phyloP scores from a whole-genome alignment of 2,797 vertebrate genomes.

The Hydrocynus forskahlii region DNA sequence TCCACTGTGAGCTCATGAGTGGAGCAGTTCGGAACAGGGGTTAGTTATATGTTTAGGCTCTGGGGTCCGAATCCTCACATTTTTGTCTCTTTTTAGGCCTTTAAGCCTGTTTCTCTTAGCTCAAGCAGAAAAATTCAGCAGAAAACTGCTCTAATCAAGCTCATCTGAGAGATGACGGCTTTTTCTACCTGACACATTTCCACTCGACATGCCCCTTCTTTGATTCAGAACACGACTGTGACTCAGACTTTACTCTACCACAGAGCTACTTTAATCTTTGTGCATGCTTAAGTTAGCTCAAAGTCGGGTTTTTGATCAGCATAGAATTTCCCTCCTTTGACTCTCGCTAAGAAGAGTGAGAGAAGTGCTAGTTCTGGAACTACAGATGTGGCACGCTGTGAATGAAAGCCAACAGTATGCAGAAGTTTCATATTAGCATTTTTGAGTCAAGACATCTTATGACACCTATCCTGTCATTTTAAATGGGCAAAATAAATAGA shows the following conservation, averaged over 20 bases:
- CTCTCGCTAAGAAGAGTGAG: not conserved
- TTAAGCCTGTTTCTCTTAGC: not conserved
- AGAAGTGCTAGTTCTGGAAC: not conserved
- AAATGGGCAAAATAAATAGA: too few species aligned
- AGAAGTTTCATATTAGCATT: not conserved
- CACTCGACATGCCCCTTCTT: too few species aligned
- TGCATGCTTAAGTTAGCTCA: not conserved
- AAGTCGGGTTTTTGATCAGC: slow-evolving; percentile 1
- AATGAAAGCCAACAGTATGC: not conserved
- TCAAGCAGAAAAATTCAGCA: not conserved
- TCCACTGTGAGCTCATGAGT: not conserved
- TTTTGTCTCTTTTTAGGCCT: not conserved
- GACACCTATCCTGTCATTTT: too few species aligned
- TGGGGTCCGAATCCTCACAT: not conserved
- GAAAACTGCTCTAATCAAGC: not conserved
- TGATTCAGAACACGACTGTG: not conserved
- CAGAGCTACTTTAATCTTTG: not conserved
- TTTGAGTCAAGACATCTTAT: too few species aligned
- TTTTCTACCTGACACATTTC: not conserved
- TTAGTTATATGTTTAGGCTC: not conserved
- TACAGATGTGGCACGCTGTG: not conserved
- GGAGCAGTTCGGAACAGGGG: not conserved
- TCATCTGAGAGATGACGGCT: not conserved
- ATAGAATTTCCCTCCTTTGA: slow-evolving; percentile 9
- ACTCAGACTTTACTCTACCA: not conserved